These are phyloP conservation scores for Anthrax anthrax DNA, from an alignment of 2,888 invertebrate species.

Conservation along the genomic window DNA sequence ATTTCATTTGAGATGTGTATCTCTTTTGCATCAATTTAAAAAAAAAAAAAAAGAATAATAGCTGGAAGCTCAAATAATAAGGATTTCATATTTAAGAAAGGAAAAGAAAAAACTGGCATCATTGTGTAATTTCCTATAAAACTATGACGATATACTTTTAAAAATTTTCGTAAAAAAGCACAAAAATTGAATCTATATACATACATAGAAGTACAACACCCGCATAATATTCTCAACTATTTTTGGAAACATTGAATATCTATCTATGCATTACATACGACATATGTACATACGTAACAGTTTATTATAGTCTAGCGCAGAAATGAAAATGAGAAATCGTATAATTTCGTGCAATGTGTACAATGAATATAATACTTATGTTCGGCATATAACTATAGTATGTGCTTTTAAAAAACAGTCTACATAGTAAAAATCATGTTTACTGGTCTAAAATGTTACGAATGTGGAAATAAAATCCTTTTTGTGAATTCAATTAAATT, in stretches of 20 bases:
- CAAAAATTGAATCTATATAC: too few relatives aligned
- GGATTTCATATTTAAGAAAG: too few relatives aligned
- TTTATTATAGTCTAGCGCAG: background rate
- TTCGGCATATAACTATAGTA: too few relatives aligned
- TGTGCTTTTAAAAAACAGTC: too few relatives aligned
- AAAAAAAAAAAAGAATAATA: slow-evolving; percentile 1
- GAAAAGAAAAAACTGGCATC: background rate
- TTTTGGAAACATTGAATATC: background rate
- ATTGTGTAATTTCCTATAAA: background rate
- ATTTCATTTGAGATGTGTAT: background rate
- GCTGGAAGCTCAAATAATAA: background rate
- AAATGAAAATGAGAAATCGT: background rate
- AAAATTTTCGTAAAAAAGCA: background rate
- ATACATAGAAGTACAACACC: background rate
- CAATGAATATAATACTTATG: too few relatives aligned
- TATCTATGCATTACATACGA: background rate
- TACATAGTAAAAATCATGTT: too few relatives aligned
- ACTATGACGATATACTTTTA: background rate
- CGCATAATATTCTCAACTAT: background rate
- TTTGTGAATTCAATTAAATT: too few relatives aligned
- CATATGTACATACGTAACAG: background rate
- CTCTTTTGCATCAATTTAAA: slow-evolving; percentile 6
- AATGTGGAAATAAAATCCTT: too few relatives aligned
- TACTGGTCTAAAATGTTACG: too few relatives aligned
- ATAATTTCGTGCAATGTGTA: background rate